Conservation (phyloP, 2,113 vertebrate species). For the Eptatretus burgeri region DNA sequence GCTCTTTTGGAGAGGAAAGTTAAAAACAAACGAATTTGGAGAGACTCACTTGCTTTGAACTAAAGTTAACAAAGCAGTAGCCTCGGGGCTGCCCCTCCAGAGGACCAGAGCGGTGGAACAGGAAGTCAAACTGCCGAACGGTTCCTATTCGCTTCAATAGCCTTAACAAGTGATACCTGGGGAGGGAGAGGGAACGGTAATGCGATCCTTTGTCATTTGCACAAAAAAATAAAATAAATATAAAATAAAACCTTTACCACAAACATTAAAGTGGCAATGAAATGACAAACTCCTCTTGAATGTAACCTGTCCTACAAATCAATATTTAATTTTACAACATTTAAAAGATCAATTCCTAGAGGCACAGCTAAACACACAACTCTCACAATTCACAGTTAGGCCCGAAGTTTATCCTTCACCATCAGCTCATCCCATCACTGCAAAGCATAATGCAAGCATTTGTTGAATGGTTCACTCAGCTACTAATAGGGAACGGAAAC, state of each 20-base stretch:
- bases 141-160: constrained; percentile 83
- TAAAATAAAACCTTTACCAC: background rate
- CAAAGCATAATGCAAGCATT: too few relatives aligned
- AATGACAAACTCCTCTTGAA: too few relatives aligned
- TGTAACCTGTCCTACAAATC: too few relatives aligned
- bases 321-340: too few relatives aligned
- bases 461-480: too few relatives aligned
- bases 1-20: background rate
- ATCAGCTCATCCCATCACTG: too few relatives aligned
- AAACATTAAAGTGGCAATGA: too few relatives aligned
- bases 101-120: constrained; percentile 85
- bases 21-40: background rate
- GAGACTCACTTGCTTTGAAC: constrained; percentile 47
- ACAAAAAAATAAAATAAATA: background rate
- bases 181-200: constrained; percentile 9
- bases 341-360: too few relatives aligned
- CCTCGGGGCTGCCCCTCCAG: constrained; percentile 76
- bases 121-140: constrained; percentile 91
- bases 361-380: too few relatives aligned
- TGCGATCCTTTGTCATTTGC: background rate
- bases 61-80: constrained; percentile 90
- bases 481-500: too few relatives aligned
- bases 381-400: too few relatives aligned
- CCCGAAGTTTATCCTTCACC: too few relatives aligned
- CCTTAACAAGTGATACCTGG: constrained; percentile 70